These are phyloP conservation scores for Tetropium fuscum DNA, from an alignment of 2,888 invertebrate species.

Conservation along the genomic window DNA sequence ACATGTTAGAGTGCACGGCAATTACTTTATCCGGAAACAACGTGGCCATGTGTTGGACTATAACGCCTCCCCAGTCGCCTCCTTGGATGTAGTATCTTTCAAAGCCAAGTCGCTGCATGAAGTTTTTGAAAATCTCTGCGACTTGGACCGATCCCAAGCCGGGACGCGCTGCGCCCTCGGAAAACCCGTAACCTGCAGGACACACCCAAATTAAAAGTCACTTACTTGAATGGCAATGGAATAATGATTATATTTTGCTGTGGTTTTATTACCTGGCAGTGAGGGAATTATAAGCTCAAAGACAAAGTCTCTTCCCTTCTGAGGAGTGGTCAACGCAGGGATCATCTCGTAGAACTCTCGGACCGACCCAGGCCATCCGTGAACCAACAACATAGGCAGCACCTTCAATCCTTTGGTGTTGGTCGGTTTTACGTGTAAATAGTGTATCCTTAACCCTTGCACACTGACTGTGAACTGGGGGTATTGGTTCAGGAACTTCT, in stretches of 20 bases:
- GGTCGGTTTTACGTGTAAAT: conserved; percentile 69
- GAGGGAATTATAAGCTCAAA: conserved; percentile 75
- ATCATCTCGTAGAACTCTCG: conserved; percentile 85
- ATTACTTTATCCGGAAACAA: conserved; percentile 73
- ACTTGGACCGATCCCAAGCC: conserved; percentile 73
- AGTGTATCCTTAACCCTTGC: conserved; percentile 79
- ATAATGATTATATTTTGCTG: too few relatives aligned
- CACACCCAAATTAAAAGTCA: not conserved
- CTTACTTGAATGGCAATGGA: too few relatives aligned
- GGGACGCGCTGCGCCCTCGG: conserved; percentile 70
- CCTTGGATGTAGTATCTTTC: conserved; percentile 79
- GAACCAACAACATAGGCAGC: conserved; percentile 78
- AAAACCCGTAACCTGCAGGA: conserved; percentile 66
- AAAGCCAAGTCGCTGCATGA: conserved; percentile 79
- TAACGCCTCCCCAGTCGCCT: conserved; percentile 84
- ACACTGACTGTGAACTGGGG: conserved; percentile 80
- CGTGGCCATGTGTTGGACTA: conserved; percentile 72
- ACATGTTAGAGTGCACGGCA: conserved; percentile 75
- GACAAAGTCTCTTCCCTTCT: conserved; percentile 69
- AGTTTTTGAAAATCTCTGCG: conserved; percentile 72
- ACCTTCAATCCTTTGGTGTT: conserved; percentile 60
- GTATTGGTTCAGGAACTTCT: conserved; percentile 73
- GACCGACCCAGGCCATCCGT: conserved; percentile 93
- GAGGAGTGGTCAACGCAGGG: conserved; percentile 71
- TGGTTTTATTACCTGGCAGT: conserved; percentile 67